A percentile compares a stretch with the other conserved stretches of the same genome.
Conservation (phyloP, 2,113 vertebrate species). For the Ceyx margarethae region DNA sequence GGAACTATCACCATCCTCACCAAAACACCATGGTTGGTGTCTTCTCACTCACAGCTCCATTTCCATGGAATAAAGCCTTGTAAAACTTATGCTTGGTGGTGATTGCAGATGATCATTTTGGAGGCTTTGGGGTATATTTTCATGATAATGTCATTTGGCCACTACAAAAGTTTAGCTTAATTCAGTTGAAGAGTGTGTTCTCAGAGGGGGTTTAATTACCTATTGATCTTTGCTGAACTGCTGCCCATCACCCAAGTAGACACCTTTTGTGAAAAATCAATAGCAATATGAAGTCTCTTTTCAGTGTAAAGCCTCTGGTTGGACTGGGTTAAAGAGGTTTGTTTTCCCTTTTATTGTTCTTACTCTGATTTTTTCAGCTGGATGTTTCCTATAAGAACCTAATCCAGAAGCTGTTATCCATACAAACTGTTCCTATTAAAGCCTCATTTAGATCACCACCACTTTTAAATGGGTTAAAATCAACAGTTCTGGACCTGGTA, state of each 20-base stretch:
- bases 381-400: background rate
- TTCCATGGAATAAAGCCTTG: background rate
- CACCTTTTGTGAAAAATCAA: constrained; percentile 49
- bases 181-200: background rate
- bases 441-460: background rate
- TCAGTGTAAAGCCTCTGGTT: background rate
- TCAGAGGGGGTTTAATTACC: constrained; percentile 40
- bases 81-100: background rate
- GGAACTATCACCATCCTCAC: background rate
- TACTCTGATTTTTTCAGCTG: background rate
- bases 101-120: background rate
- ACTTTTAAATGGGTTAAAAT: background rate
- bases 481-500: background rate
- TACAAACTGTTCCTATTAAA: background rate
- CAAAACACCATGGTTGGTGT: background rate
- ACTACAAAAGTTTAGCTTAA: constrained; percentile 25
- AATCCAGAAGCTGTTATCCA: background rate
- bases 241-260: constrained; percentile 30
- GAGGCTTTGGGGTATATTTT: constrained; percentile 9
- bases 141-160: background rate
- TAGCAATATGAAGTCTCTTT: constrained; percentile 48
- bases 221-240: constrained; percentile 57
- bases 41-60: background rate
- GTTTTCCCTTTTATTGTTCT: background rate
- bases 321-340: background rate